A percentile compares a stretch with the other conserved stretches of the same genome.
phyloP scores from a whole-genome alignment of 2,113 vertebrate species.

The Rhinogobius similis region DNA sequence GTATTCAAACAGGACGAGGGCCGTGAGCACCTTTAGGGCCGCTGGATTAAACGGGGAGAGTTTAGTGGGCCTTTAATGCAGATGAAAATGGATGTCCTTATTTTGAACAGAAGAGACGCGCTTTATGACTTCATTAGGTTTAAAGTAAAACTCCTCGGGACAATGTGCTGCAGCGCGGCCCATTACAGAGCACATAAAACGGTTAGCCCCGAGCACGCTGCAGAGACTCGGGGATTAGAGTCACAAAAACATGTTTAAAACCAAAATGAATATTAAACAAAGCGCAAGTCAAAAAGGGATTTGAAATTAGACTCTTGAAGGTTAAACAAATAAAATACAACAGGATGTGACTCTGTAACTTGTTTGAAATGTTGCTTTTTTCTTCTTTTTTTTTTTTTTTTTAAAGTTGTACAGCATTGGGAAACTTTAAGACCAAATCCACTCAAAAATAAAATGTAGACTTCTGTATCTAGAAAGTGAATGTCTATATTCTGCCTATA shows the following conservation, averaged over 20 bases:
- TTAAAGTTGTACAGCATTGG: too few relatives aligned
- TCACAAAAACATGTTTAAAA: not conserved
- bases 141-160: conserved; percentile 8
- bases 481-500: too few relatives aligned
- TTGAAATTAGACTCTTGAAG: too few relatives aligned
- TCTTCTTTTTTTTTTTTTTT: too few relatives aligned
- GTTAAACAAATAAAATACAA: too few relatives aligned
- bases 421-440: too few relatives aligned
- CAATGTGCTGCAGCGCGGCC: not conserved
- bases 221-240: not conserved
- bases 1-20: not conserved
- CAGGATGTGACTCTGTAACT: too few relatives aligned
- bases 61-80: not conserved
- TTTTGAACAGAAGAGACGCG: conserved; percentile 19
- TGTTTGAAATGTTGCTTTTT: too few relatives aligned
- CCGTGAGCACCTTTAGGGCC: not conserved
- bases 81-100: conserved; percentile 8
- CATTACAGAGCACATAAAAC: not conserved
- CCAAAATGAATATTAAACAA: not conserved
- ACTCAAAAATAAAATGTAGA: too few relatives aligned
- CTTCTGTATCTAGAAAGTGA: too few relatives aligned
- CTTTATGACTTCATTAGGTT: conserved; percentile 12
- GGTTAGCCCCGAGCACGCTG: not conserved
- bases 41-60: not conserved
- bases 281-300: too few relatives aligned